These are phyloP conservation scores for Pholis gunnellus DNA, from an alignment of 2,113 vertebrate genomes.

Conservation along the genomic window DNA sequence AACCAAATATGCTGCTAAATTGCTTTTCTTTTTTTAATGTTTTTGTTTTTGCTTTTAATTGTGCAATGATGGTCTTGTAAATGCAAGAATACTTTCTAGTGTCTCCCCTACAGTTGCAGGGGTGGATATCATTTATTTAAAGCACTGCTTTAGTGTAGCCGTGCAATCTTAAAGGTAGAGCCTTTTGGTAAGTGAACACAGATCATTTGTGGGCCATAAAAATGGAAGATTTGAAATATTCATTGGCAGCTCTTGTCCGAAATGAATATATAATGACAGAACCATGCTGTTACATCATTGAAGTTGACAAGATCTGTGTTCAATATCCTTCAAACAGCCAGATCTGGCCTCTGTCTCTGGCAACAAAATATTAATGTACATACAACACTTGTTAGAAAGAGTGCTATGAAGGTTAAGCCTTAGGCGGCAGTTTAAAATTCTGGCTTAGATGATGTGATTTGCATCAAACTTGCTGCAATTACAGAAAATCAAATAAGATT, in stretches of 20 bases:
- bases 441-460: slow-evolving; percentile 35
- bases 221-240: background rate
- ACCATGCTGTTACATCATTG: slow-evolving; percentile 2
- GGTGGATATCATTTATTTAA: background rate
- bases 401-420: slow-evolving; percentile 51
- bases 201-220: slow-evolving; percentile 1
- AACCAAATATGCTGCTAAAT: slow-evolving; percentile 34
- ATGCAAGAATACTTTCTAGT: background rate
- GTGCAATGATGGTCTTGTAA: background rate
- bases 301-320: slow-evolving; percentile 2
- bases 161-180: background rate
- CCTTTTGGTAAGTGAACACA: background rate
- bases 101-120: background rate
- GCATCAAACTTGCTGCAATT: slow-evolving; percentile 41
- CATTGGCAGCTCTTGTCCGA: slow-evolving; percentile 8
- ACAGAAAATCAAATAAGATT: slow-evolving; percentile 18
- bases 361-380: slow-evolving; percentile 36
- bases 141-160: background rate
- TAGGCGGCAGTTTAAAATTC: slow-evolving; percentile 61
- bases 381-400: slow-evolving; percentile 27
- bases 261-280: slow-evolving; percentile 15
- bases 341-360: slow-evolving; percentile 9
- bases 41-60: slow-evolving; percentile 2
- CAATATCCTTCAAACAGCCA: slow-evolving; percentile 7
- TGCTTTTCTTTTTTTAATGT: slow-evolving; percentile 12